A percentile compares a stretch with the other conserved stretches of the same genome.
These are phyloP conservation scores for Amphipyra berbera DNA, from an alignment of 2,888 invertebrate species.

Conservation along the genomic window DNA sequence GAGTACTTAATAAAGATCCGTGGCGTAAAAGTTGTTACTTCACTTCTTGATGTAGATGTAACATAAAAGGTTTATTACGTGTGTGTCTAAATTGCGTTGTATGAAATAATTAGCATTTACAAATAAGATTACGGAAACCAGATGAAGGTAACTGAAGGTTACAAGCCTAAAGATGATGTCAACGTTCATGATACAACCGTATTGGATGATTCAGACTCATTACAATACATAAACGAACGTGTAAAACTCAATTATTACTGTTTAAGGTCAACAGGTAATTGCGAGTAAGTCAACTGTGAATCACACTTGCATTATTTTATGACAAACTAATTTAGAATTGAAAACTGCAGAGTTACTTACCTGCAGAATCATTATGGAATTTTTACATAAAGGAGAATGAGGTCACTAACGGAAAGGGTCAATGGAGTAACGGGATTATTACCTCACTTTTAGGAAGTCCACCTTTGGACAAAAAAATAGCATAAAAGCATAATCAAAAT, in stretches of 20 bases:
- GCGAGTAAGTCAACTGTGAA: constrained; percentile 16
- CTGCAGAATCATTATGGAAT: background rate
- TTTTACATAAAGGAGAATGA: too few relatives aligned
- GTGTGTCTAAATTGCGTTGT: background rate
- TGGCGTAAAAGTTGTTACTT: too few relatives aligned
- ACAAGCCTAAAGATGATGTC: constrained; percentile 25
- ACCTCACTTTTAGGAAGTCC: too few relatives aligned
- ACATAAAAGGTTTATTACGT: too few relatives aligned
- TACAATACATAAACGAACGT: constrained; percentile 35
- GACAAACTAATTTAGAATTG: constrained; percentile 9
- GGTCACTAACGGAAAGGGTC: too few relatives aligned
- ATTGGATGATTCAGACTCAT: constrained; percentile 44
- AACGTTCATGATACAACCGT: constrained; percentile 31
- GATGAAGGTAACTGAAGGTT: background rate
- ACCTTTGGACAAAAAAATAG: too few relatives aligned
- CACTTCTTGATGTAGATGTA: too few relatives aligned
- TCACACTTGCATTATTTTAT: constrained; percentile 29
- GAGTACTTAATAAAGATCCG: too few relatives aligned
- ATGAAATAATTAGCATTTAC: background rate
- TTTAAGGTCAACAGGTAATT: constrained; percentile 46
- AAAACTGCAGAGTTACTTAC: constrained; percentile 7
- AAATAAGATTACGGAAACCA: constrained; percentile 5
- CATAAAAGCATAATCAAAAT: too few relatives aligned
- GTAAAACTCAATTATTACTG: constrained; percentile 35
- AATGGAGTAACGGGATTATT: too few relatives aligned